Conservation (phyloP, 1,140 invertebrate species). For the Tetranychus urticae region DNA sequence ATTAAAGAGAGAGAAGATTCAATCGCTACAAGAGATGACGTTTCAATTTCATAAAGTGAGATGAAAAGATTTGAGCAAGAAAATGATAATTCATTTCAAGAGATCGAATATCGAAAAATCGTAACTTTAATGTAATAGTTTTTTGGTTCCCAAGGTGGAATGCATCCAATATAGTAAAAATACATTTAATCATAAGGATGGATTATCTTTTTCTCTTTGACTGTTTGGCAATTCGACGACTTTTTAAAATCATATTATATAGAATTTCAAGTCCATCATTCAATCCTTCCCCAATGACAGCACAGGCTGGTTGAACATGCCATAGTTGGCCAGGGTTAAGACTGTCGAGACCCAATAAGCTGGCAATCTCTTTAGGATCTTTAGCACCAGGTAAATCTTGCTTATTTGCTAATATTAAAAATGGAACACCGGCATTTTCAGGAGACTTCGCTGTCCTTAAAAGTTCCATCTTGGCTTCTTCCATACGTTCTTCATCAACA, state of each 20-base stretch:
- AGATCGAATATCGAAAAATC: no score
- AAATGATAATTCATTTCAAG: no score
- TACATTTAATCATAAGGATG: no score
- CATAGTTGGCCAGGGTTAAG: conserved; percentile 39
- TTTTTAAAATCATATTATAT: conserved; percentile 80
- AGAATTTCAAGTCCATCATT: conserved; percentile 75
- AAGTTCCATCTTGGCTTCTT: conserved; percentile 80
- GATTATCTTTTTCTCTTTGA: conserved; percentile 16
- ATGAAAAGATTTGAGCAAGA: no score
- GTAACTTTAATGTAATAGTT: no score
- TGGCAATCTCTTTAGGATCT: conserved; percentile 61
- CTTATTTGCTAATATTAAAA: conserved; percentile 74
- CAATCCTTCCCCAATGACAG: conserved; percentile 83
- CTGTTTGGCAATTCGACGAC: conserved; percentile 64
- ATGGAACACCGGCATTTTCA: conserved; percentile 64
- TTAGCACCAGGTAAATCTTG: conserved; percentile 71
- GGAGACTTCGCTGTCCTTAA: conserved; percentile 60
- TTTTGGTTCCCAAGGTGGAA: no score
- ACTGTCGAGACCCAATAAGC: conserved; percentile 59
- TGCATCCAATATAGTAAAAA: no score
- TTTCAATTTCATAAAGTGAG: no score
- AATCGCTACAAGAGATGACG: no score
- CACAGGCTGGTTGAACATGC: conserved; percentile 77
- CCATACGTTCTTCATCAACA: conserved; percentile 66
- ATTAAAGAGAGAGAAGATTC: no score